phyloP scores from a whole-genome alignment of 2,888 invertebrate species.

The Pyrochroa serraticornis region DNA sequence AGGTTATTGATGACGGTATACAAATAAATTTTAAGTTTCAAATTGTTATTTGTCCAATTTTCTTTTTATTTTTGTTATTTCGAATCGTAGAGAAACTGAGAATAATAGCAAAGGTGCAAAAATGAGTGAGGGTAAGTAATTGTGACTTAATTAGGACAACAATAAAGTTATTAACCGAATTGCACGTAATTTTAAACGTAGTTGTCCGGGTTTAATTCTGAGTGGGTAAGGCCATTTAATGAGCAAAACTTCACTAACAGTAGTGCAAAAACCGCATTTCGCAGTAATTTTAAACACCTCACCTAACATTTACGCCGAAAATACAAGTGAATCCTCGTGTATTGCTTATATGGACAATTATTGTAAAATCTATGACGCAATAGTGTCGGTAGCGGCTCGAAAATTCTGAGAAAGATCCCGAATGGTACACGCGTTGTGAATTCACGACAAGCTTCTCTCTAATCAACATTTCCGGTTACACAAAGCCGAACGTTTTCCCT shows the following conservation, averaged over 20 bases:
- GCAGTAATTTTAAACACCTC: conserved; percentile 15
- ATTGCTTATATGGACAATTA: conserved; percentile 24
- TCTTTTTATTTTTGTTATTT: too few species aligned
- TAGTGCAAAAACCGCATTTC: conserved; percentile 20
- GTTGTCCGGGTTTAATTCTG: conserved; percentile 21
- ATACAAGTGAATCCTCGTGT: conserved; percentile 5
- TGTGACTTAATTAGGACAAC: conserved; percentile 23
- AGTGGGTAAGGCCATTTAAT: conserved; percentile 22
- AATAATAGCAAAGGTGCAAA: too few species aligned
- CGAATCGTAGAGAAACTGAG: too few species aligned
- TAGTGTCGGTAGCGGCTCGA: conserved; percentile 21
- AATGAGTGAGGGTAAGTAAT: conserved; percentile 10
- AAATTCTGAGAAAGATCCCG: conserved; percentile 30
- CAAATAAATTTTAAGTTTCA: too few species aligned
- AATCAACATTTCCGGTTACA: conserved; percentile 35
- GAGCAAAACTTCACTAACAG: conserved; percentile 19
- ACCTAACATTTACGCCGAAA: conserved; percentile 5
- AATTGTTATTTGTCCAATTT: too few species aligned
- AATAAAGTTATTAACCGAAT: conserved; percentile 22
- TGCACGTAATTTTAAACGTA: conserved; percentile 19
- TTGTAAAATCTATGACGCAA: conserved; percentile 28
- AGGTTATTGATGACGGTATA: too few species aligned
- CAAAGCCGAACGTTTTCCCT: conserved; percentile 31
- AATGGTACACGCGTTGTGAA: conserved; percentile 32
- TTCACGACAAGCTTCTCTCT: conserved; percentile 34